Conservation (phyloP, 1,140 invertebrate species). For the Magallana ariakensis region DNA sequence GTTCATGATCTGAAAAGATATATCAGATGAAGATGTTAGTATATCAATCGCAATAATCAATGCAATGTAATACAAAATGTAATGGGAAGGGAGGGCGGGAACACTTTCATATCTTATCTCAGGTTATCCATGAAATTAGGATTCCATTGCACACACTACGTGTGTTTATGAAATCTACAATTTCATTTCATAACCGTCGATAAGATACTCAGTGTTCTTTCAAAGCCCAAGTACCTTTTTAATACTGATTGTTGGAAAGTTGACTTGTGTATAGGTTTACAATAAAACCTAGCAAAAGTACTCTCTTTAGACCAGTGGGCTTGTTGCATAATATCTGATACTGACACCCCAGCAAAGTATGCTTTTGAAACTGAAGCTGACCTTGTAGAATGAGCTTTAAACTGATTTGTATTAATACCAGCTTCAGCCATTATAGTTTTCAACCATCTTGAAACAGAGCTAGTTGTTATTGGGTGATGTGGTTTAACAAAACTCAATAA, state of each 20-base stretch:
- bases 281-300: conserved; percentile 37
- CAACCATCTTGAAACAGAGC: conserved; percentile 29
- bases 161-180: neutral
- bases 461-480: conserved; percentile 22
- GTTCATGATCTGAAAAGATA: neutral
- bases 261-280: neutral
- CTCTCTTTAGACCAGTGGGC: conserved; percentile 28
- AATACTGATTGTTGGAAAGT: conserved; percentile 13
- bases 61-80: neutral
- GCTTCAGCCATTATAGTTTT: conserved; percentile 24
- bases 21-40: neutral
- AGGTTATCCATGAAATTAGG: conserved; percentile 7
- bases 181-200: neutral
- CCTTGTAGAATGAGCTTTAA: conserved; percentile 36
- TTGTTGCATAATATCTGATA: conserved; percentile 1
- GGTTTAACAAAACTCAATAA: conserved; percentile 38
- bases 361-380: conserved; percentile 36
- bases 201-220: neutral
- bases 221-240: neutral
- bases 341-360: neutral
- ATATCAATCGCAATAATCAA: neutral
- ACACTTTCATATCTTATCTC: too few relatives aligned
- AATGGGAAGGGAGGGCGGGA: too few relatives aligned
- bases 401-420: neutral
- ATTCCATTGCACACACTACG: conserved; percentile 5